Evolutionary conservation across 2,113 vertebrate species (phyloP).

Genomic region (Leiothrix lutea): DNA sequence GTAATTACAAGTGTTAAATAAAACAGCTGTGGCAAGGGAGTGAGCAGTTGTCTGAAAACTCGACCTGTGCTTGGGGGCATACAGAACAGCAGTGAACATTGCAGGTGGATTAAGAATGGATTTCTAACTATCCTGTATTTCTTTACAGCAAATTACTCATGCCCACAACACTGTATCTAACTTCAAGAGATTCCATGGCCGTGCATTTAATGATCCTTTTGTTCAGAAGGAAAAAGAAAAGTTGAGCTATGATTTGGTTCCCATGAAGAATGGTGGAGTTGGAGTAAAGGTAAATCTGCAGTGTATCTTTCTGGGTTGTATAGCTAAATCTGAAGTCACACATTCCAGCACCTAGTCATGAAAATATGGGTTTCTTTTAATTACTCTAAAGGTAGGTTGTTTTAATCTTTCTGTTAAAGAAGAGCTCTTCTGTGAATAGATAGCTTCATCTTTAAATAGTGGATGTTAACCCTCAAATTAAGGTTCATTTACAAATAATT

Average conservation of each 20-base stretch:
- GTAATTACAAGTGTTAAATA: neutral
- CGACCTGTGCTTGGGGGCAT: neutral
- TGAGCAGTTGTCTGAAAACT: neutral
- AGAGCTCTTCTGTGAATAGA: neutral
- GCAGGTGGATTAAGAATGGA: neutral
- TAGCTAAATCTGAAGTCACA: neutral
- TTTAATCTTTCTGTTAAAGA: neutral
- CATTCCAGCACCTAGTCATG: neutral
- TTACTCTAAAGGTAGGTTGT: neutral
- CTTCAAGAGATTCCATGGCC: slow-evolving; percentile 82
- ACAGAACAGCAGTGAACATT: neutral
- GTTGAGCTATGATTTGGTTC: slow-evolving; percentile 78
- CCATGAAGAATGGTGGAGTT: slow-evolving; percentile 78
- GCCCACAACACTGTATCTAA: slow-evolving; percentile 79
- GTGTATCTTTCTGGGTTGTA: neutral
- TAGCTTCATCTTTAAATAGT: neutral
- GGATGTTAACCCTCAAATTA: neutral
- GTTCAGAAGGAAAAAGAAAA: slow-evolving; percentile 77
- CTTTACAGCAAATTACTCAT: slow-evolving; percentile 80
- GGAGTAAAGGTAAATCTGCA: slow-evolving; percentile 77
- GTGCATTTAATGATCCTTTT: slow-evolving; percentile 76
- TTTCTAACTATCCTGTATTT: slow-evolving; percentile 6
- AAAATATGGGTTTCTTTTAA: neutral
- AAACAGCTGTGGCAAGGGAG: neutral
- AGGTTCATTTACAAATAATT: neutral